phyloP scores from a whole-genome alignment of 1,140 invertebrate species.

The Pantala flavescens region DNA sequence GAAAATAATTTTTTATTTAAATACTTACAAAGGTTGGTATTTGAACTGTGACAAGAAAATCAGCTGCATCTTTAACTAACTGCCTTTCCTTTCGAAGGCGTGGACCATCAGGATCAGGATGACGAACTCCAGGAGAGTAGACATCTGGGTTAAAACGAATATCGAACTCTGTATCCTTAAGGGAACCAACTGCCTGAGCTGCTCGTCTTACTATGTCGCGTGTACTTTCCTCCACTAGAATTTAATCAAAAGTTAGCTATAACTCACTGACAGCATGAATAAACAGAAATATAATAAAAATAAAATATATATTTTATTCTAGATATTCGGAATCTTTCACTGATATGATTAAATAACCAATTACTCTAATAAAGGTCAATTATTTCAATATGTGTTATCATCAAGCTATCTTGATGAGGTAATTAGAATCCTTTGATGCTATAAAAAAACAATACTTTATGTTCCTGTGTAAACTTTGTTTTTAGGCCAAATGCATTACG shows the following conservation, averaged over 20 bases:
- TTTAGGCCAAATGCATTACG: too few relatives aligned
- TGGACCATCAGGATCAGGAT: slow-evolving; percentile 56
- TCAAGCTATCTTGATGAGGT: too few relatives aligned
- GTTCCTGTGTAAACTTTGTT: too few relatives aligned
- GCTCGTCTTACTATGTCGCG: slow-evolving; percentile 83
- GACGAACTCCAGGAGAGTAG: slow-evolving; percentile 85
- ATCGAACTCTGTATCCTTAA: slow-evolving; percentile 90
- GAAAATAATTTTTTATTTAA: slow-evolving; percentile 3
- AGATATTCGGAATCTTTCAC: background rate
- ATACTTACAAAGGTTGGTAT: slow-evolving; percentile 83
- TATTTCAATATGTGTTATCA: too few relatives aligned
- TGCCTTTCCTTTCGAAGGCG: slow-evolving; percentile 71
- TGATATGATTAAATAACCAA: too few relatives aligned
- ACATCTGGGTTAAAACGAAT: slow-evolving; percentile 98
- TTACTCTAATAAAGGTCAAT: too few relatives aligned
- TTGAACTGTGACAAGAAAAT: slow-evolving; percentile 85
- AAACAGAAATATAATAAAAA: slow-evolving; percentile 18
- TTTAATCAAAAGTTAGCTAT: too few relatives aligned
- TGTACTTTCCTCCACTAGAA: slow-evolving; percentile 68
- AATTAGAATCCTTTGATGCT: too few relatives aligned
- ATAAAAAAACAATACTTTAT: too few relatives aligned
- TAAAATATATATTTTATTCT: slow-evolving; percentile 16
- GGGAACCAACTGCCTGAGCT: slow-evolving; percentile 77
- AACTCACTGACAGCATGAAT: background rate
- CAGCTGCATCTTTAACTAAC: slow-evolving; percentile 87